These are phyloP conservation scores for Melangyna quadrimaculata DNA, from an alignment of 2,888 invertebrate genomes.

Conservation along the genomic window DNA sequence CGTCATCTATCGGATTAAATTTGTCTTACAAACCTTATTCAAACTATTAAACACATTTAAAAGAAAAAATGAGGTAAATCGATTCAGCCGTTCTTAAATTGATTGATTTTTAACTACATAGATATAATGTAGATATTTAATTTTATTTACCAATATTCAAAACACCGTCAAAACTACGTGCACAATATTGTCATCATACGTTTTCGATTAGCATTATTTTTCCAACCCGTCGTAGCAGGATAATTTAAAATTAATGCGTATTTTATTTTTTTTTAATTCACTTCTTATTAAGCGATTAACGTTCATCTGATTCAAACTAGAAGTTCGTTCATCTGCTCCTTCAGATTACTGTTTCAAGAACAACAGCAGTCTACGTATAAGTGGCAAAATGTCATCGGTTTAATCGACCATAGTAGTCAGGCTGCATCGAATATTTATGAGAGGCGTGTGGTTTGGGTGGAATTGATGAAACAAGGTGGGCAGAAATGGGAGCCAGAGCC, in stretches of 20 bases:
- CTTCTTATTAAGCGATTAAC: conserved; percentile 47
- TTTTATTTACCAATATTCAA: no score
- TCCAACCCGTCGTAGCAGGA: neutral
- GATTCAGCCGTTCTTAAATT: no score
- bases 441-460: conserved; percentile 41
- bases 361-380: conserved; percentile 51
- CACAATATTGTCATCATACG: no score
- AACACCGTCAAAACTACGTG: no score
- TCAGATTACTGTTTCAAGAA: conserved; percentile 55
- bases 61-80: no score
- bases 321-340: conserved; percentile 47
- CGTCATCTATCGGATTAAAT: no score
- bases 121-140: no score
- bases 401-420: conserved; percentile 63
- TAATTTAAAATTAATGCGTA: neutral
- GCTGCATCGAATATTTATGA: conserved; percentile 69
- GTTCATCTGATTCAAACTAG: conserved; percentile 46
- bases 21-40: no score
- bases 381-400: conserved; percentile 66
- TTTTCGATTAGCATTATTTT: neutral
- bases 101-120: no score
- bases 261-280: conserved; percentile 34
- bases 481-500: neutral
- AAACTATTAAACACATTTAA: no score
- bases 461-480: neutral